Evolutionary conservation across 2,113 vertebrate genomes (phyloP).

Genomic region (Cavia aperea): DNA sequence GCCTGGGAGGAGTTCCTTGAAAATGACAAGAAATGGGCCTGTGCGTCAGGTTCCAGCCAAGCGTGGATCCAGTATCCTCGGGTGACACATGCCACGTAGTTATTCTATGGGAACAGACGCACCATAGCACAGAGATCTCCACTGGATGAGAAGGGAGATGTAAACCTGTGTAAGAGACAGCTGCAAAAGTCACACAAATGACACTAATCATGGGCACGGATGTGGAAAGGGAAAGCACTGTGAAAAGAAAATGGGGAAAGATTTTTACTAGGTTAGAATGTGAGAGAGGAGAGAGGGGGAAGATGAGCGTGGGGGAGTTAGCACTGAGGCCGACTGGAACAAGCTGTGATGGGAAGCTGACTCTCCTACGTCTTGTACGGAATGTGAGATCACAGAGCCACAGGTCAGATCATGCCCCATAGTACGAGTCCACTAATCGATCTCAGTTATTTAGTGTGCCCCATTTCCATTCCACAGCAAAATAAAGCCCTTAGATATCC

Average conservation of each 20-base stretch:
- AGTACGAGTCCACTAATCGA: neutral
- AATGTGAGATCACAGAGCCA: neutral
- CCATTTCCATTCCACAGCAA: neutral
- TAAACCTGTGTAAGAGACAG: neutral
- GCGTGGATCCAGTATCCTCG: neutral
- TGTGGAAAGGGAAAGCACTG: neutral
- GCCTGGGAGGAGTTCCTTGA: neutral
- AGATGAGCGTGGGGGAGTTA: neutral
- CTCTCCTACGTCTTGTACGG: too few species aligned
- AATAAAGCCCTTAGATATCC: neutral
- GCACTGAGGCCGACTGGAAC: neutral
- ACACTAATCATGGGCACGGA: neutral
- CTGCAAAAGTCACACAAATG: neutral
- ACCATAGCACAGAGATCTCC: neutral
- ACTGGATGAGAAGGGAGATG: neutral
- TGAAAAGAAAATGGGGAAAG: neutral
- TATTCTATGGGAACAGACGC: neutral
- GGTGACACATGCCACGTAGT: neutral
- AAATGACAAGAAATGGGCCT: neutral
- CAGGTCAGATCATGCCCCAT: neutral
- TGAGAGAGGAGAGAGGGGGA: neutral
- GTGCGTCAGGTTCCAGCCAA: neutral
- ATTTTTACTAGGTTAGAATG: neutral
- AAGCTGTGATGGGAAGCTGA: neutral
- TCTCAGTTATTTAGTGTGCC: neutral